phyloP scores from a whole-genome alignment of 2,797 vertebrate species.

The Philypnodon macrostomus region DNA sequence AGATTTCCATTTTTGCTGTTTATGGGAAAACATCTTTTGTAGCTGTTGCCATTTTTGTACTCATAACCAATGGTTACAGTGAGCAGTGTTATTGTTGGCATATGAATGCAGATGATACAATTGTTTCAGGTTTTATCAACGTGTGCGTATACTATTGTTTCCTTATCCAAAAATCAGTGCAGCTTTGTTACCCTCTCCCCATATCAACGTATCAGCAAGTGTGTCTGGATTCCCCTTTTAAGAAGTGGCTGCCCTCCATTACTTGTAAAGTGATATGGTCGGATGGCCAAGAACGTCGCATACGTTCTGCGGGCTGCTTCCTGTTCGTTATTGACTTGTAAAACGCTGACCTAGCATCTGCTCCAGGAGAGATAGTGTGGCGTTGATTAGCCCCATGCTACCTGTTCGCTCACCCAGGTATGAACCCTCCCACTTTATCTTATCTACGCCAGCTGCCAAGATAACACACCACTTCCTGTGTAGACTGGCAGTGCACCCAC shows the following conservation, averaged over 20 bases:
- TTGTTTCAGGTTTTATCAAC: no score
- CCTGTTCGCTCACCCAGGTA: slow-evolving; percentile 59
- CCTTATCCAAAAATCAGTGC: slow-evolving; percentile 33
- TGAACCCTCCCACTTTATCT: slow-evolving; percentile 53
- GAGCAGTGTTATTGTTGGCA: slow-evolving; percentile 3
- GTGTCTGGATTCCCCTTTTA: slow-evolving; percentile 31
- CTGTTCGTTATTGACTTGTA: slow-evolving; percentile 39
- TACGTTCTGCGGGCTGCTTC: slow-evolving; percentile 21
- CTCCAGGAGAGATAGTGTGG: slow-evolving; percentile 45
- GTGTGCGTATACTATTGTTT: slow-evolving; percentile 32
- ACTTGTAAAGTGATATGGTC: slow-evolving; percentile 17
- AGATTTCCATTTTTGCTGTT: no score
- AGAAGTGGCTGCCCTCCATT: slow-evolving; percentile 17
- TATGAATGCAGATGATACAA: no score
- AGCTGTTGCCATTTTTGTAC: no score
- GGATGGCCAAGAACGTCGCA: slow-evolving; percentile 20
- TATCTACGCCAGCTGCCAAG: slow-evolving; percentile 60
- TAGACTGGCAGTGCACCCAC: slow-evolving; percentile 34
- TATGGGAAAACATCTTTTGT: no score
- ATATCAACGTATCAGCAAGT: slow-evolving; percentile 16
- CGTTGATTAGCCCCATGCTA: slow-evolving; percentile 45
- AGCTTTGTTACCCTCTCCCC: slow-evolving; percentile 15
- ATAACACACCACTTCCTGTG: slow-evolving; percentile 61
- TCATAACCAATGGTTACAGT: no score
- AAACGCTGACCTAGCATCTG: slow-evolving; percentile 53